Base-by-base conservation (phyloP, 2,113 vertebrate genomes). In the Malurus elegans region DNA sequence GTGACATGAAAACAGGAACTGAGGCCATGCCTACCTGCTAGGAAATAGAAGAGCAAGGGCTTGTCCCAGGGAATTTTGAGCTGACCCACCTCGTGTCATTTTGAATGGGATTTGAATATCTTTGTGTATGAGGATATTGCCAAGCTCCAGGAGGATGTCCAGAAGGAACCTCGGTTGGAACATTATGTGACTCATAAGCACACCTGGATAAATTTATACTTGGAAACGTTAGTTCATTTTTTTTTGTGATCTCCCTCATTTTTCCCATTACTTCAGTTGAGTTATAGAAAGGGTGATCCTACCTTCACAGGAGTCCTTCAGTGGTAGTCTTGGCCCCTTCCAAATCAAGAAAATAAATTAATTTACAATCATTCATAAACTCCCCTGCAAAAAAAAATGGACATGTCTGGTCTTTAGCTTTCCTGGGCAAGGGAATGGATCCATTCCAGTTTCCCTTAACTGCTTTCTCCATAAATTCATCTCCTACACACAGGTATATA, bases 21-120 rank as follows among this genome's bases (percentile, higher is more conserved):
- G 0, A 50, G 25, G 18, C 36, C 47, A 32, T 4, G 1, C 17
- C 25, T 53, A 12, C 11, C 4, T 3, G 2, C 36, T 26, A 24
- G 17, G 17, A 16, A 10, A 28, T 14, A 44, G 29, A 20, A 11
- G 34, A 40, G 2, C 8, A 42, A 79, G 32, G 34, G 57, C 29
- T 24, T 79, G 18, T 38, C 25, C 44, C 15, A 4, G 38, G n/a
- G 29, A 82, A 47, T 23, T 57, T 15, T 82, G 65, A 86, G 32
- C 50, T 48, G 50, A 80, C 36, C 51, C 93, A 56, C 7, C 40
- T n/a, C 4, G 12, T 2, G 1, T 29, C 1, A 18, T 34, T 80
- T 57, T 53, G 58, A 90, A 79, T 6, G 14, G 24, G n/a, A 70
- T 60, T 56, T 51, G 40, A 53, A 6, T 23, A 18, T 14, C 44